Evolutionary conservation across 2,888 invertebrate genomes (phyloP).

Genomic region (Periphyllus acericola): DNA sequence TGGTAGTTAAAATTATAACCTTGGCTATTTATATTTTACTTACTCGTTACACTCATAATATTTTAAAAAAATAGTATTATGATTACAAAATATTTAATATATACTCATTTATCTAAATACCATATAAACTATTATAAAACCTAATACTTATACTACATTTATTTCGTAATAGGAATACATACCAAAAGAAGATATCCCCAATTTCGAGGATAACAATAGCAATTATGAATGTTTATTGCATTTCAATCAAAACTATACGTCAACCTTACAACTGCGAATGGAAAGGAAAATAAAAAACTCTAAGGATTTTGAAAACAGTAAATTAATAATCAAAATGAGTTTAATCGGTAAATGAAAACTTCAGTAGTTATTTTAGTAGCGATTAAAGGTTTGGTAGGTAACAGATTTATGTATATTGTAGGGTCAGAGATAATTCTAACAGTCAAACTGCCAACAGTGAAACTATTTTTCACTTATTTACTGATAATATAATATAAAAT

Average conservation of each 20-base stretch:
- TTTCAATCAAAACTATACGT: conserved; percentile 22
- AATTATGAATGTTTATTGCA: not conserved
- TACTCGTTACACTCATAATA: not conserved
- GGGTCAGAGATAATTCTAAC: too few relatives aligned
- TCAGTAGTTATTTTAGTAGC: not conserved
- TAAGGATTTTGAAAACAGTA: conserved; percentile 21
- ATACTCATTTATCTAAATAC: too few relatives aligned
- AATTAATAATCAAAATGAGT: not conserved
- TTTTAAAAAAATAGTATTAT: too few relatives aligned
- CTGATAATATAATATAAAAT: too few relatives aligned
- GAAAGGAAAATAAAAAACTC: conserved; percentile 13
- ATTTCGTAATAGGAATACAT: not conserved
- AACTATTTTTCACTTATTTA: too few relatives aligned
- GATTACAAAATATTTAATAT: too few relatives aligned
- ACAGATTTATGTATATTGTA: too few relatives aligned
- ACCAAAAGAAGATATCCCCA: not conserved
- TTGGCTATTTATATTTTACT: not conserved
- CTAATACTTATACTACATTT: not conserved
- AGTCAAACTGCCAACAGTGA: too few relatives aligned
- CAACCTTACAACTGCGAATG: not conserved
- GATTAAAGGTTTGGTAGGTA: too few relatives aligned
- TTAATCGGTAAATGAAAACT: not conserved
- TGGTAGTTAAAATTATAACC: too few relatives aligned
- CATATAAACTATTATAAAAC: not conserved
- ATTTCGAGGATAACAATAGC: not conserved